A percentile compares a stretch with the other conserved stretches of the same genome.
phyloP scores from a whole-genome alignment of 2,797 vertebrate genomes.

The Lepus townsendii region DNA sequence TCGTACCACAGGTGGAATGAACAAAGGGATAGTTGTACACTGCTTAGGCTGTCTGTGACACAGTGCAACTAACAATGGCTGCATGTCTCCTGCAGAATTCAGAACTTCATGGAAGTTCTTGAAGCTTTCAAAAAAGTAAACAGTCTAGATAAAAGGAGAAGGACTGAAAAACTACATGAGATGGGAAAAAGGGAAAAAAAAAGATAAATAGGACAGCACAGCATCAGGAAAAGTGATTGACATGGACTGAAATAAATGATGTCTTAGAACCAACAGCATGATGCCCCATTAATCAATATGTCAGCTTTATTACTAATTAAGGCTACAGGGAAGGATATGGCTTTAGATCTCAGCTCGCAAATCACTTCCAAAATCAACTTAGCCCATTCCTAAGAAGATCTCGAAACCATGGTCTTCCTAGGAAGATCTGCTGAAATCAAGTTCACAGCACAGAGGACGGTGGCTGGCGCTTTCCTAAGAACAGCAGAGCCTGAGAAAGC shows the following conservation, averaged over 20 bases:
- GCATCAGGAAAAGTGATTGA: not conserved
- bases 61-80: not conserved
- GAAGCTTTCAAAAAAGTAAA: not conserved
- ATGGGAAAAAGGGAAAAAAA: not conserved
- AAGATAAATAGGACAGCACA: not conserved
- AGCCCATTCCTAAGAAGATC: not conserved
- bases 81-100: not conserved
- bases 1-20: not conserved
- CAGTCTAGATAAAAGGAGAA: not conserved
- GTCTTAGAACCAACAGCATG: not conserved
- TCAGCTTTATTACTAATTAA: not conserved
- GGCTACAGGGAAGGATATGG: not conserved
- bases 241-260: not conserved
- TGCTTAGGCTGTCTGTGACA: not conserved
- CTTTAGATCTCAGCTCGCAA: not conserved
- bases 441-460: not conserved
- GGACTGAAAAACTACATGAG: not conserved
- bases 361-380: not conserved
- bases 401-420: no score
- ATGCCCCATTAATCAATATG: not conserved
- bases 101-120: not conserved
- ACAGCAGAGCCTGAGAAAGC: not conserved
- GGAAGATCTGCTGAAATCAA: no score
- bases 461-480: no score
- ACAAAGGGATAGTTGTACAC: no score